Evolutionary conservation across 2,888 invertebrate genomes (phyloP), one percentile per base, ranked within the genome.

Genomic region (Macrophya alboannulata): DNA sequence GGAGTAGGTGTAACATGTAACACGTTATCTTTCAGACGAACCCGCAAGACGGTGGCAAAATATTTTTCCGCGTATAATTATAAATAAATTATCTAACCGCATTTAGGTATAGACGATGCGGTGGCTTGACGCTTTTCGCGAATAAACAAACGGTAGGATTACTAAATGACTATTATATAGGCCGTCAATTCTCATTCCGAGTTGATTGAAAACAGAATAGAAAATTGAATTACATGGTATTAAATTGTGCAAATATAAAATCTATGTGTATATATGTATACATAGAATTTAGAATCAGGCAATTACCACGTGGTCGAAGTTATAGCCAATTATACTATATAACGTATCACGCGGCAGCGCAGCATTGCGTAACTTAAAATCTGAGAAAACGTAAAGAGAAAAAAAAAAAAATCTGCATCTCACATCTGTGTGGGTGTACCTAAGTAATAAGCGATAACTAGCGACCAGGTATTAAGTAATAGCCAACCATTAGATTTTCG

Each of bases 341-440:
- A 74, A 74, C 72, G 17, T 40, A 77, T 77, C 55, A 55, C 77
- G 77, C 31, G 77, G 68, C 17, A 4, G 25, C 37, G 68, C 6
- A 31, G 25, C 37, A 51, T 77, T 77, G 77, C 77, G 77, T 77
- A 77, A 77, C 31, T 55, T 31, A n/a, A 77, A 77, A 31, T 55
- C 51, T 51, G 37, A 77, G 51, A 77, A 77, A 55, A 31, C 25
- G 15, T 77, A n/a, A 55, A 55, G 55, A 71, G 4, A 37, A n/a
- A n/a, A 62, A 15, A 62, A 10, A 62, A 62, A 74, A 43, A 3
- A 6, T 37, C 8, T 37, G 17, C 21, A 37, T 37, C 68, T 15
- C 68, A 62, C 62, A 68, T 37, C 37, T 68, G 68, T 17, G 68
- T 68, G 8, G 68, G 68, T 68, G 68, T 68, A 37, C 68, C 37